Conservation (phyloP, 2,888 invertebrate genomes). For the Sycophila texana region DNA sequence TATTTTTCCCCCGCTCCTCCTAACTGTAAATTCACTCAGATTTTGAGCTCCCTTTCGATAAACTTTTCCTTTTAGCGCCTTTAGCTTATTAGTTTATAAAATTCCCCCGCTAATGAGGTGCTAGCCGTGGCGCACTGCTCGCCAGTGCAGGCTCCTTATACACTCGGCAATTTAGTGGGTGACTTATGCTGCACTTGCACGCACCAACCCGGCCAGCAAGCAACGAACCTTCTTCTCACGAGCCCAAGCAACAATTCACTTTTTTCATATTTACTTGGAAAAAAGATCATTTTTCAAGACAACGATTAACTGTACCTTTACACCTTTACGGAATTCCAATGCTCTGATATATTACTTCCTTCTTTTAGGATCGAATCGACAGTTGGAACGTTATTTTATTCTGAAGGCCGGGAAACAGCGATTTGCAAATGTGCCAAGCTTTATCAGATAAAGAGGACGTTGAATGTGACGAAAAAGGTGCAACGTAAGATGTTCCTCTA, state of each 20-base stretch:
- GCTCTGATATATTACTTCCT: neutral
- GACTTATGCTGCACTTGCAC: constrained; percentile 42
- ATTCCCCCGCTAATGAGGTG: constrained; percentile 12
- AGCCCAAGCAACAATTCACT: constrained; percentile 6
- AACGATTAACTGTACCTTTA: neutral
- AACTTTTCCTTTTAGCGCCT: too few species aligned
- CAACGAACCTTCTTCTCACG: too few species aligned
- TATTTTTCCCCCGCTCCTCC: constrained; percentile 34
- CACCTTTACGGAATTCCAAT: neutral
- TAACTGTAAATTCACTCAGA: constrained; percentile 31
- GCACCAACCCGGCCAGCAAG: constrained; percentile 24
- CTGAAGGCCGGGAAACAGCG: too few species aligned
- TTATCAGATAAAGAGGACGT: too few species aligned
- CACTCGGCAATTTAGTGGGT: constrained; percentile 48
- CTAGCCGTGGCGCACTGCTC: too few species aligned
- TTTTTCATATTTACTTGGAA: neutral
- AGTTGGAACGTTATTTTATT: too few species aligned
- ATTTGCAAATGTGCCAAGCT: too few species aligned
- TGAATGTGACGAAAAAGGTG: too few species aligned
- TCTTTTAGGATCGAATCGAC: too few species aligned
- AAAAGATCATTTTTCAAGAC: constrained; percentile 40
- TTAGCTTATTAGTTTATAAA: too few species aligned
- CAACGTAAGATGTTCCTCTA: too few species aligned
- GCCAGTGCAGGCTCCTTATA: constrained; percentile 19
- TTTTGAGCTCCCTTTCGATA: constrained; percentile 15